These are phyloP conservation scores for Dilophus febrilis DNA, from an alignment of 2,888 invertebrate genomes.

Conservation along the genomic window DNA sequence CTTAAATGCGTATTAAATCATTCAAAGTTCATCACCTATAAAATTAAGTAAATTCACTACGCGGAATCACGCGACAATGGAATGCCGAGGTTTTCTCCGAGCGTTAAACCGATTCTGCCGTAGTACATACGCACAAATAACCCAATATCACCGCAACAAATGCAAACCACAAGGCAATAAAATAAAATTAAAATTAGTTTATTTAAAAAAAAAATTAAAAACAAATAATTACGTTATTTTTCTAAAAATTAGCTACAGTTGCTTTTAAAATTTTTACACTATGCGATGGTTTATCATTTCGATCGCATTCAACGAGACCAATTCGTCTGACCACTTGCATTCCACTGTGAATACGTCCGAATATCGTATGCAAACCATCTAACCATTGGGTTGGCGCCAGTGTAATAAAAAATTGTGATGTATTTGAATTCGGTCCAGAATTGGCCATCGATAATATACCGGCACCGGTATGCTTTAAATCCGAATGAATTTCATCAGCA, in stretches of 20 bases:
- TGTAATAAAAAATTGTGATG: slow-evolving; percentile 97
- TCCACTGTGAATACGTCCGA: slow-evolving; percentile 75
- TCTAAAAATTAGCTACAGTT: slow-evolving; percentile 24
- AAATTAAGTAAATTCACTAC: too few relatives aligned
- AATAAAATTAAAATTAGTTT: too few relatives aligned
- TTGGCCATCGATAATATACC: slow-evolving; percentile 96
- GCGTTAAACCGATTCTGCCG: too few relatives aligned
- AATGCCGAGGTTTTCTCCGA: too few relatives aligned
- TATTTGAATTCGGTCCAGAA: slow-evolving; percentile 90
- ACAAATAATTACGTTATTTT: neutral
- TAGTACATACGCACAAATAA: too few relatives aligned
- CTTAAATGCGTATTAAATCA: too few relatives aligned
- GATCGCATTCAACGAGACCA: slow-evolving; percentile 86
- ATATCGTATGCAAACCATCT: slow-evolving; percentile 94
- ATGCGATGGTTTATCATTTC: slow-evolving; percentile 78
- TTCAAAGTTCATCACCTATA: too few relatives aligned
- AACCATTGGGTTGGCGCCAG: slow-evolving; percentile 94
- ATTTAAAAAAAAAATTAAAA: slow-evolving; percentile 10
- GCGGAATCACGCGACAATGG: too few relatives aligned
- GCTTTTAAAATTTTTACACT: slow-evolving; percentile 61
- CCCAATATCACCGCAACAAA: too few relatives aligned
- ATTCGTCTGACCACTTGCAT: slow-evolving; percentile 86
- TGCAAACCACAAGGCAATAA: too few relatives aligned
- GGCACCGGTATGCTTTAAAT: slow-evolving; percentile 86
- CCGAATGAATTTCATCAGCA: slow-evolving; percentile 86